A percentile compares a stretch with the other conserved stretches of the same genome.
These are phyloP conservation scores for Adineta ricciae DNA, from an alignment of 2,888 invertebrate species.

Conservation along the genomic window DNA sequence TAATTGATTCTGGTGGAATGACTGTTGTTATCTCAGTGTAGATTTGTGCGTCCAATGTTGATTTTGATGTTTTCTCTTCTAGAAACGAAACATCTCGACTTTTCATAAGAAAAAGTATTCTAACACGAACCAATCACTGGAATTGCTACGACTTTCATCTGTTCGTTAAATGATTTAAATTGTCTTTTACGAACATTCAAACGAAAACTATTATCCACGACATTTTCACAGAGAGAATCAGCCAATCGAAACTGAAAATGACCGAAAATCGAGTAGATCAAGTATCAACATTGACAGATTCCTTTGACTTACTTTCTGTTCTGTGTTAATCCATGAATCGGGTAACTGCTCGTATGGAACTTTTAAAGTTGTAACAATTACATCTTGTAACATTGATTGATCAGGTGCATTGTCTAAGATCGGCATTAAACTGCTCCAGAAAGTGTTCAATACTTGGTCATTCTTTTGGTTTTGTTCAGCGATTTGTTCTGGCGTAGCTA, in stretches of 20 bases:
- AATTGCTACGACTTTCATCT: background rate
- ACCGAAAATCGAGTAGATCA: too few species aligned
- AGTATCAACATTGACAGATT: too few species aligned
- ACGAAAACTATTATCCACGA: background rate
- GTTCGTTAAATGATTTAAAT: slow-evolving; percentile 5
- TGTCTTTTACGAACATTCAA: background rate
- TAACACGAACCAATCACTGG: background rate
- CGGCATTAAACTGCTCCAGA: background rate
- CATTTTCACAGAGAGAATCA: background rate
- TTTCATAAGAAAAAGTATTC: background rate
- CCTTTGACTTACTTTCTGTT: background rate
- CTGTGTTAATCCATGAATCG: background rate
- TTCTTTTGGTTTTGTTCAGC: background rate
- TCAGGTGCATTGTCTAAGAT: background rate
- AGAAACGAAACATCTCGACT: background rate
- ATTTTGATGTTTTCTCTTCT: background rate
- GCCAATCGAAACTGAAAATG: background rate
- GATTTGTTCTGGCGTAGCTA: background rate
- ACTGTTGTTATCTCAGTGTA: slow-evolving; percentile 48
- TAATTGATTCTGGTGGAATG: slow-evolving; percentile 46
- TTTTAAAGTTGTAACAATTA: slow-evolving; percentile 4
- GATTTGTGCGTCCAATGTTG: background rate
- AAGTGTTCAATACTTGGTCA: background rate
- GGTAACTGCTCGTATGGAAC: background rate
- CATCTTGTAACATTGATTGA: slow-evolving; percentile 7